Conservation (phyloP, 2,113 vertebrate genomes). For the Cisticola juncidis region DNA sequence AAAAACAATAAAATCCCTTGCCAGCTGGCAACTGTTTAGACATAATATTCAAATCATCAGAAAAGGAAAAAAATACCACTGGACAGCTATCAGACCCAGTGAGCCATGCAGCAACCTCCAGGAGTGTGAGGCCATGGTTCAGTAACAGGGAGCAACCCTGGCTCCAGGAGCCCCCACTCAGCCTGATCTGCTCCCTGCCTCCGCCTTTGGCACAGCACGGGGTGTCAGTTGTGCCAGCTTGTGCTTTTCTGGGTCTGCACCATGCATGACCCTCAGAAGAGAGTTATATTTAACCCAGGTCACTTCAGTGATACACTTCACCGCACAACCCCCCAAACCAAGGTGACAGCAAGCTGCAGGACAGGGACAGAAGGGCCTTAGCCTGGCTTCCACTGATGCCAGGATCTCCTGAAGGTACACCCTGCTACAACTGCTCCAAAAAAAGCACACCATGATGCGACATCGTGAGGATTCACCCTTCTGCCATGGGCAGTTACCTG, state of each 20-base stretch:
- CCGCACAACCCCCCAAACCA: not conserved
- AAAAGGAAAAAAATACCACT: not conserved
- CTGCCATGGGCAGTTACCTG: not conserved
- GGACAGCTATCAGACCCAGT: not conserved
- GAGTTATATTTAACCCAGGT: not conserved
- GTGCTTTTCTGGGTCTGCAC: not conserved
- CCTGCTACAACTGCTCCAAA: not conserved
- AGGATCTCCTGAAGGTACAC: not conserved
- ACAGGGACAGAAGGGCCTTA: not conserved
- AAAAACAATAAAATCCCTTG: not conserved
- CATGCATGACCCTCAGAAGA: accelerated
- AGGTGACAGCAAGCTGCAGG: not conserved
- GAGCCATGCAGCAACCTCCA: not conserved
- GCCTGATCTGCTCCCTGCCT: not conserved
- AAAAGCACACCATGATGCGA: not conserved
- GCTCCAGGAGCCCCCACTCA: not conserved
- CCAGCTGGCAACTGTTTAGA: not conserved
- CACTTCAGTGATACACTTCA: not conserved
- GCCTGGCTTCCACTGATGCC: not conserved
- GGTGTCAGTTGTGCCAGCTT: not conserved
- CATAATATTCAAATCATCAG: not conserved
- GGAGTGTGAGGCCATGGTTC: not conserved
- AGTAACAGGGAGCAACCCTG: not conserved
- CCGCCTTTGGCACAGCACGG: not conserved
- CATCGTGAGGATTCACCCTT: not conserved